These are phyloP conservation scores for Decapterus maruadsi DNA, from an alignment of 2,797 vertebrate species.

Conservation along the genomic window DNA sequence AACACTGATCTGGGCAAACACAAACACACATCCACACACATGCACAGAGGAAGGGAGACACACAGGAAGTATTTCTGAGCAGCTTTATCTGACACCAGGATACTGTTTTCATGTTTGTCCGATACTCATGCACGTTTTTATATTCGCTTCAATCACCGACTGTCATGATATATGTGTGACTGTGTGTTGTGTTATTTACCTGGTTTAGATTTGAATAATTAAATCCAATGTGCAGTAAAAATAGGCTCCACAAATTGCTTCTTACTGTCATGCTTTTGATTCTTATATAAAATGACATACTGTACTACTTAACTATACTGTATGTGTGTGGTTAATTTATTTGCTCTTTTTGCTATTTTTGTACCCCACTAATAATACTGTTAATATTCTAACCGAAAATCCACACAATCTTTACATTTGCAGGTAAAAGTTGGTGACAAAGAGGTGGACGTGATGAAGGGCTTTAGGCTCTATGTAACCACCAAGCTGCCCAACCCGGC, in stretches of 20 bases:
- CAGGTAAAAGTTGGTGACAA: constrained; percentile 98
- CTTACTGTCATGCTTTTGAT: background rate
- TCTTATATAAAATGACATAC: too few relatives aligned
- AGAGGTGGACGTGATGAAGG: constrained; percentile 94
- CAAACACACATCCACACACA: constrained; percentile 8
- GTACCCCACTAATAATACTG: background rate
- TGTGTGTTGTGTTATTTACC: background rate
- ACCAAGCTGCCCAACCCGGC: constrained; percentile 95
- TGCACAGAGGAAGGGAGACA: background rate
- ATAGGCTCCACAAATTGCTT: background rate
- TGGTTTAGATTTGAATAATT: background rate
- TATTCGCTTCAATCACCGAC: too few relatives aligned
- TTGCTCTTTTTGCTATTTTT: background rate
- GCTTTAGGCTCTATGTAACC: constrained; percentile 94
- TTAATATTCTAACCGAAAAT: background rate
- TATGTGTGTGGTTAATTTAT: background rate
- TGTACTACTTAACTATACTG: too few relatives aligned
- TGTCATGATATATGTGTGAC: background rate
- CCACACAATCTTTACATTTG: background rate
- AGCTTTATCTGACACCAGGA: constrained; percentile 7
- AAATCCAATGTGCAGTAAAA: background rate
- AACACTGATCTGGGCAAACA: constrained; percentile 52
- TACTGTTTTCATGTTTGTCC: background rate
- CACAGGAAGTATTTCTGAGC: constrained; percentile 4
- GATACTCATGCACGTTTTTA: too few relatives aligned